Percentiles rank a stretch among this genome's conserved stretches.
Conservation (phyloP, 2,888 invertebrate species). For the Oscheius myriophilus region DNA sequence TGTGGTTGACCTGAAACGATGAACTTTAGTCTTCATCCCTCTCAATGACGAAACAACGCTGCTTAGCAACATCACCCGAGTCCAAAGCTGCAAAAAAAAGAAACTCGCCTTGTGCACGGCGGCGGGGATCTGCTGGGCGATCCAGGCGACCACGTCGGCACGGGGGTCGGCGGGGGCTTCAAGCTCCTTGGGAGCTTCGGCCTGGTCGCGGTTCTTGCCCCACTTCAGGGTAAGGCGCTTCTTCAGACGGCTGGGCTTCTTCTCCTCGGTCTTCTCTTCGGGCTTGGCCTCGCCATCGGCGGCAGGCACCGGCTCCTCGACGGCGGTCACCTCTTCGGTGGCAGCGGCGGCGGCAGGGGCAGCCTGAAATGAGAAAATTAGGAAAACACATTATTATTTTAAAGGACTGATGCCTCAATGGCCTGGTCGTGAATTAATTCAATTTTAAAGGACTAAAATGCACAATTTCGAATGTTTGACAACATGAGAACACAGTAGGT, state of each 20-base stretch:
- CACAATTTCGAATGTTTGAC: too few species aligned
- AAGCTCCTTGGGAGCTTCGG: constrained; percentile 54
- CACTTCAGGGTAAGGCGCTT: constrained; percentile 50
- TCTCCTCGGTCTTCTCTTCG: constrained; percentile 30
- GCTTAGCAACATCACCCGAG: too few species aligned
- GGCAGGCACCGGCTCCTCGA: constrained; percentile 18
- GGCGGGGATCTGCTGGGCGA: constrained; percentile 62
- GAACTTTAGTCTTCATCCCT: too few species aligned
- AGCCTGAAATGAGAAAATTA: not conserved
- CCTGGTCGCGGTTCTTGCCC: constrained; percentile 54
- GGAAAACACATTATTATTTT: not conserved
- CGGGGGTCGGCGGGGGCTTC: constrained; percentile 63
- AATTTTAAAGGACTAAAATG: too few species aligned
- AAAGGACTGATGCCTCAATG: not conserved
- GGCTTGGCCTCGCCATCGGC: constrained; percentile 24
- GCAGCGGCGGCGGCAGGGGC: constrained; percentile 10
- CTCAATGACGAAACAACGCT: constrained; percentile 74
- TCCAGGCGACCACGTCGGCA: constrained; percentile 65
- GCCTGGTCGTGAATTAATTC: too few species aligned
- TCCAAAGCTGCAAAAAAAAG: too few species aligned
- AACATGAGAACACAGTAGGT: too few species aligned
- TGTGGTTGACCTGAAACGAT: constrained; percentile 57
- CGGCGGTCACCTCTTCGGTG: constrained; percentile 7
- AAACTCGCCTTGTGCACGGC: constrained; percentile 64
- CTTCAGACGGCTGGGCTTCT: constrained; percentile 43